These are phyloP conservation scores for Globicephala melas DNA, from an alignment of 2,113 vertebrate species.

Conservation along the genomic window DNA sequence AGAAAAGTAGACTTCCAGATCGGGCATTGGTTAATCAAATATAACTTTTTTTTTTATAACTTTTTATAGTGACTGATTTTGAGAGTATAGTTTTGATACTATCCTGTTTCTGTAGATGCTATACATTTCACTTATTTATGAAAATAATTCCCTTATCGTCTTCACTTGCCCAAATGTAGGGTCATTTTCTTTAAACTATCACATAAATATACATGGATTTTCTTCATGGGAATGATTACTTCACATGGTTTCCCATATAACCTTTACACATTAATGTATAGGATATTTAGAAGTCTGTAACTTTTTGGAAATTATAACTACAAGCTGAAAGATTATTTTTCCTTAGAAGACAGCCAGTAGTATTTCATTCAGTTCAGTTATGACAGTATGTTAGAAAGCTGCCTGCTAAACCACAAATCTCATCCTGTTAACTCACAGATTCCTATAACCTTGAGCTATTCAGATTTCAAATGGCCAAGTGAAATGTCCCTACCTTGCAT, in stretches of 20 bases:
- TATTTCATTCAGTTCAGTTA: constrained; percentile 79
- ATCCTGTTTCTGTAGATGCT: constrained; percentile 65
- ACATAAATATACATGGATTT: constrained; percentile 75
- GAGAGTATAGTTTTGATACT: constrained; percentile 72
- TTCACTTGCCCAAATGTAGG: constrained; percentile 53
- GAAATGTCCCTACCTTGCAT: constrained; percentile 47
- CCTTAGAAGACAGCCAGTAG: constrained; percentile 56
- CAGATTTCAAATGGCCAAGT: constrained; percentile 66
- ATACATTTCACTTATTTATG: constrained; percentile 69
- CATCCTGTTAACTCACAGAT: constrained; percentile 76
- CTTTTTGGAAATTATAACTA: constrained; percentile 77
- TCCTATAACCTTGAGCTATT: constrained; percentile 80
- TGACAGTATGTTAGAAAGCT: constrained; percentile 75
- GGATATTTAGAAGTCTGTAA: constrained; percentile 71
- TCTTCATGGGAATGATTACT: constrained; percentile 58
- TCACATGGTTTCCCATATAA: constrained; percentile 64
- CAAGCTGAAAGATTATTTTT: constrained; percentile 61
- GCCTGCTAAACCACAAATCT: constrained; percentile 76
- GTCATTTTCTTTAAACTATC: constrained; percentile 71
- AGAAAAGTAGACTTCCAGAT: constrained; percentile 67
- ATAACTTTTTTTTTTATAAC: constrained; percentile 69
- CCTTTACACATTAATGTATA: constrained; percentile 66
- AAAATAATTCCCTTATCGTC: constrained; percentile 71
- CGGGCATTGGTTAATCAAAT: constrained; percentile 74
- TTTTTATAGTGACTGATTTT: constrained; percentile 69